These are phyloP conservation scores for Sternotherus odoratus DNA, from an alignment of 2,797 vertebrate species.

Conservation along the genomic window DNA sequence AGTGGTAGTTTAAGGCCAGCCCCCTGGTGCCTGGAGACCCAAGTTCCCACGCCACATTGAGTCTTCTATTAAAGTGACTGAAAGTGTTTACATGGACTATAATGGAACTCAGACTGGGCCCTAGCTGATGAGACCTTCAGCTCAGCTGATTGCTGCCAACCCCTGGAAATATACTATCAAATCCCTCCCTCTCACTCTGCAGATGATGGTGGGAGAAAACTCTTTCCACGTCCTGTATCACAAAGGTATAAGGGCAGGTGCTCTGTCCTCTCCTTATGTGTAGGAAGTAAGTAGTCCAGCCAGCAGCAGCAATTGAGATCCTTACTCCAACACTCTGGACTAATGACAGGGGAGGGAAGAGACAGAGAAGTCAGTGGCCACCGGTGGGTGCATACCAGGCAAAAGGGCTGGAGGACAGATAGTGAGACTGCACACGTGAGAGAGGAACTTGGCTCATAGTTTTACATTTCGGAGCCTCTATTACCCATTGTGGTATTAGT, in stretches of 20 bases:
- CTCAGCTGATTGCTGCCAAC: background rate
- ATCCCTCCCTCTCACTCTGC: background rate
- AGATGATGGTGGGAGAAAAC: background rate
- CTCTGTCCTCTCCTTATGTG: background rate
- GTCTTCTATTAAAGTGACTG: background rate
- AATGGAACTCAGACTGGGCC: background rate
- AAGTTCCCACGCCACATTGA: background rate
- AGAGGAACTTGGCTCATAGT: fast-evolving
- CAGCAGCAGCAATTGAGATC: background rate
- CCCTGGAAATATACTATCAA: background rate
- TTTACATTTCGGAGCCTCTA: background rate
- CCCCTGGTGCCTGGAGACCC: fast-evolving
- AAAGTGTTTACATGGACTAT: background rate
- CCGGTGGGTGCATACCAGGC: fast-evolving
- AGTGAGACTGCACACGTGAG: background rate
- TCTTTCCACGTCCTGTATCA: background rate
- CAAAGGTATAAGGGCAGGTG: background rate
- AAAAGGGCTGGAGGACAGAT: fast-evolving
- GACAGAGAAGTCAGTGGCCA: background rate
- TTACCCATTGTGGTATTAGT: fast-evolving
- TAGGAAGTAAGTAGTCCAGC: background rate
- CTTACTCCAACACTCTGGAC: background rate
- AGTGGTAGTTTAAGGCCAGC: background rate
- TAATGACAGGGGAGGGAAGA: background rate
- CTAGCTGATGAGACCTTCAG: background rate